Base-by-base conservation (phyloP, 2,113 vertebrate species). In the Lepisosteus osseus region DNA sequence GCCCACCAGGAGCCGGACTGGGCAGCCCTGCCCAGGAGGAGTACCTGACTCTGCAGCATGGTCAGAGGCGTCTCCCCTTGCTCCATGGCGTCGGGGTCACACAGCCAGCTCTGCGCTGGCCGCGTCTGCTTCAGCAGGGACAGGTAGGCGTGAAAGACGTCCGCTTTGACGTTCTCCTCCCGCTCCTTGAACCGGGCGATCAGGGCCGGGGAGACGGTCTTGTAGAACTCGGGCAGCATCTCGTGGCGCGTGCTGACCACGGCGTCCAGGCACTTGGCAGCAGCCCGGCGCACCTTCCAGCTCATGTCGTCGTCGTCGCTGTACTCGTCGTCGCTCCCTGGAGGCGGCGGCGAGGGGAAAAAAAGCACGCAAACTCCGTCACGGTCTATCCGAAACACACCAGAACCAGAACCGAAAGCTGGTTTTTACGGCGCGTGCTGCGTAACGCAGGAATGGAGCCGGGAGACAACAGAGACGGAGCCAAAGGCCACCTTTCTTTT, bases 251-350 rank as follows among this genome's bases (percentile, higher is more conserved):
- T 99, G 73, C 96, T 97, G 61, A 99, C 97, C 44, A 98, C 96
- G 2, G 96, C 97, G 76, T 98, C 97, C 80, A 99, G 82, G 80
- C 97, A 99, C 78, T 99, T 99, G 1, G 97, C 97, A 45, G 95
- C 96, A 54, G 97, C 97, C 47, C 96, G 93, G 3, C 97, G 93
- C 72, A 99, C 97, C 91, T 99, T 99, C 97, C 97, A 99, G 82
- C 97, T 99, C 97, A 99, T 98, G 86, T 98, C 97, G 74, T 99
- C 97, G 54, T 99, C 97, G 57, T 98, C 97, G 41, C 97, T 99
- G 84, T 99, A 99, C 84, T 99, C 97, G 71, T 99, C 97, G 62
- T 98, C 97, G 0, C 97, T 99, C 74, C 97, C 97, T 99, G 82
- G 29, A 71, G 17, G 14, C 2, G 17, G 64, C 2, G 4, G n/a